A percentile compares a stretch with the other conserved stretches of the same genome.
phyloP scores from a whole-genome alignment of 2,888 invertebrate genomes.

The Entomobrya multifasciata region DNA sequence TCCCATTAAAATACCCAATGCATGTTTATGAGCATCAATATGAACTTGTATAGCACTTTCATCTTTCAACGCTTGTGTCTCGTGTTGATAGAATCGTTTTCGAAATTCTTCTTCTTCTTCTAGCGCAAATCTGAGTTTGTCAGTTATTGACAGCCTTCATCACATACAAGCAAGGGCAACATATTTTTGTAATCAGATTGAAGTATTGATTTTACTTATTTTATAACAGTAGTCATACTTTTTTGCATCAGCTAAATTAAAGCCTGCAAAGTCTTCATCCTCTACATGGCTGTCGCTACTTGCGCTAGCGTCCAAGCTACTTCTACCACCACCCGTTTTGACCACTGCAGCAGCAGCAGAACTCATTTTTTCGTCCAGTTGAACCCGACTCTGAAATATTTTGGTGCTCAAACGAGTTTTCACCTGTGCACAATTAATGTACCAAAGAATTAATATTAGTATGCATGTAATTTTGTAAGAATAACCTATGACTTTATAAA shows the following conservation, averaged over 20 bases:
- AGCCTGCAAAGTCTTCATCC: conserved; percentile 66
- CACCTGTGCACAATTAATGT: conserved; percentile 16
- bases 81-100: conserved; percentile 65
- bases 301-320: background rate
- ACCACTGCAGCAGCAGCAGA: conserved; percentile 31
- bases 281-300: background rate
- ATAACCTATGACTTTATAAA: background rate
- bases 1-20: conserved; percentile 59
- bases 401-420: conserved; percentile 46
- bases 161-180: too few species aligned
- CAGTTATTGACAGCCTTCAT: conserved; percentile 55
- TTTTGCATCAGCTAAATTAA: conserved; percentile 62
- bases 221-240: conserved; percentile 8
- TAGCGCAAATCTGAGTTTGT: conserved; percentile 64
- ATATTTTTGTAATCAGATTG: too few species aligned
- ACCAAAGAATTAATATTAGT: background rate
- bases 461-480: background rate
- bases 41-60: conserved; percentile 69
- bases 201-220: too few species aligned
- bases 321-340: conserved; percentile 37
- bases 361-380: conserved; percentile 55
- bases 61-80: conserved; percentile 66
- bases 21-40: conserved; percentile 70
- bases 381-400: conserved; percentile 38
- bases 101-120: conserved; percentile 71